A percentile compares a stretch with the other conserved stretches of the same genome.
Evolutionary conservation across 2,113 vertebrate genomes (phyloP).

Genomic region (Corythoichthys haematopterus): DNA sequence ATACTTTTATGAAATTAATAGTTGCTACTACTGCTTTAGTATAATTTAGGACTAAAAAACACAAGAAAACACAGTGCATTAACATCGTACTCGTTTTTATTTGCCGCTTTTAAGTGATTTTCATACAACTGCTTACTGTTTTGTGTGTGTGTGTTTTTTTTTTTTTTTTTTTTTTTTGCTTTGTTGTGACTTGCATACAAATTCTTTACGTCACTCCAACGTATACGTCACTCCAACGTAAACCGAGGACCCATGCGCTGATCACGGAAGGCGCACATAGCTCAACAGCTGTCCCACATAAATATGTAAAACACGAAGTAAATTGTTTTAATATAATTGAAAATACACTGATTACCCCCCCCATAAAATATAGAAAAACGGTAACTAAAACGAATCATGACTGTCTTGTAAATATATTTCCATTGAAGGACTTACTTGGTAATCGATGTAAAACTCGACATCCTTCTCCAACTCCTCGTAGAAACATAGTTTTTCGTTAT

Average conservation of each 20-base stretch:
- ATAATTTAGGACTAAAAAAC: neutral
- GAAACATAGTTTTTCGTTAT: constrained; percentile 77
- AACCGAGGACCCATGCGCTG: neutral
- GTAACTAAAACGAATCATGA: neutral
- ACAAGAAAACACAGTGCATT: neutral
- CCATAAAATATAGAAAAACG: neutral
- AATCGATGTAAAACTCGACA: constrained; percentile 68
- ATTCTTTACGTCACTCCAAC: neutral
- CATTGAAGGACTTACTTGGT: constrained; percentile 63
- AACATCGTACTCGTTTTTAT: neutral
- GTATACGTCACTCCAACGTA: neutral
- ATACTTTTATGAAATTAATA: neutral
- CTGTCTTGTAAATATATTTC: neutral
- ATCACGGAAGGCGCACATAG: neutral
- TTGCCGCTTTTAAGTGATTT: neutral
- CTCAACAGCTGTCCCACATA: neutral
- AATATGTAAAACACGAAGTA: neutral
- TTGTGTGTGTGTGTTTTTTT: too few relatives aligned
- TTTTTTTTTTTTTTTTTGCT: neutral
- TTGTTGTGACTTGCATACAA: neutral
- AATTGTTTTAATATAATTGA: neutral
- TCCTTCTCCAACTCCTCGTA: constrained; percentile 69
- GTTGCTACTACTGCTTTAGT: neutral
- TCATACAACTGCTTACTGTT: neutral
- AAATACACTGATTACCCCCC: neutral